Evolutionary conservation across 92 coral and sea anemone genomes (phyloP), one percentile per base, ranked within the genome.

Genomic region (Palythoa caribaeorum): DNA sequence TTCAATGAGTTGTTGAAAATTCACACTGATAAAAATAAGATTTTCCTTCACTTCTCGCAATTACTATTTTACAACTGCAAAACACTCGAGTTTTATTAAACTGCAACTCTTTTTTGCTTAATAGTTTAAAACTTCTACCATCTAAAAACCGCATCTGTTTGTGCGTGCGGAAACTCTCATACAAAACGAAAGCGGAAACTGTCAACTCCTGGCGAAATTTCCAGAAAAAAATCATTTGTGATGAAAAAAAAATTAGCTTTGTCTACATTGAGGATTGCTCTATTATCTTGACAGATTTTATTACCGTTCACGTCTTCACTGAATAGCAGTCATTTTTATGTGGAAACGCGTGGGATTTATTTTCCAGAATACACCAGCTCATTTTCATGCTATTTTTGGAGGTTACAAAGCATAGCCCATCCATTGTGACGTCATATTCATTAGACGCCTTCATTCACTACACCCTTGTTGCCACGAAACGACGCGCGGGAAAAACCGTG

Each of bases 321-420:
- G 38, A 9, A 16, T 47, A 37, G 44, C 38, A 13, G 21, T 69
- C 5, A 60, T 16, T 47, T 79, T 48, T 66, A 65, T 81, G 76
- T 81, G 63, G 86, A 81, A 65, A 66, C 19, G 86, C 76, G 86
- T 81, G 86, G 86, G 86, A 70, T 38, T 11, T 8, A 20, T 1
- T 51, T 78, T 81, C 74, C 86, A 66, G 75, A 44, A 81, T 51
- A 47, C 17, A 65, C 40, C 60, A 47, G 54, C 38, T 1, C 59
- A 10, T 19, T 13, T 2, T 52, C 4, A 2, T 15, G 6, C 59
- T 65, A 81, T 47, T 40, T 81, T 65, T 44, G 71, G 86, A 65
- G 55, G 60, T 81, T 65, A 81, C 86, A 81, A 52, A 81, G 12
- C 57, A 81, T 71, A 81, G 12, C 57, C 50, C 53, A 39, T 66